Percentiles rank a stretch among this genome's conserved stretches.
Conservation (phyloP, 2,888 invertebrate genomes). For the Drosophila subsilvestris region DNA sequence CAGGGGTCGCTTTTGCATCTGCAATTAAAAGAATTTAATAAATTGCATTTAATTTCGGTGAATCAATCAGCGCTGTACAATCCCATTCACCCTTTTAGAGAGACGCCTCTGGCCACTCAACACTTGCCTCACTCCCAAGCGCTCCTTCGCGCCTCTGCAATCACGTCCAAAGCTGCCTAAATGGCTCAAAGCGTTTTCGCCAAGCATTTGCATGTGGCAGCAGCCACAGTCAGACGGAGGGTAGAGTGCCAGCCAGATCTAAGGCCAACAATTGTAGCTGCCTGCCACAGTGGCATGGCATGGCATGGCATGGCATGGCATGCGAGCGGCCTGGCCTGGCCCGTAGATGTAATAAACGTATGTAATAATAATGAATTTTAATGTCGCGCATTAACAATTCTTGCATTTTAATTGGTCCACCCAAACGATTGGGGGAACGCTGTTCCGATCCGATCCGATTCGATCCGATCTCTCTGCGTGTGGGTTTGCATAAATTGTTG, state of each 20-base stretch:
- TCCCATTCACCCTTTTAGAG: neutral
- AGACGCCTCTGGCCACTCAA: constrained; percentile 21
- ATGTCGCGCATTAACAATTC: constrained; percentile 80
- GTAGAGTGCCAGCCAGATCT: constrained; percentile 6
- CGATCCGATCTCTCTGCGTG: constrained; percentile 42
- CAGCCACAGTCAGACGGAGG: neutral
- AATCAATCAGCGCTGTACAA: too few species aligned
- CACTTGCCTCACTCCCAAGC: constrained; percentile 24
- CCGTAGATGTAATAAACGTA: constrained; percentile 72
- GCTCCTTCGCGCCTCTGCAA: constrained; percentile 5
- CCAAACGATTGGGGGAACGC: constrained; percentile 27
- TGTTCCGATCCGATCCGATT: constrained; percentile 10
- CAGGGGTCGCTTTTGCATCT: too few species aligned
- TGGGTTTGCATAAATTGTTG: constrained; percentile 77
- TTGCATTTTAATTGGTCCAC: constrained; percentile 79
- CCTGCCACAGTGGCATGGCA: constrained; percentile 1
- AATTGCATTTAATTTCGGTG: too few species aligned
- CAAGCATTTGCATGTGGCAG: constrained; percentile 63
- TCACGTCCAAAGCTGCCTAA: constrained; percentile 47
- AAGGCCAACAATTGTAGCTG: constrained; percentile 49
- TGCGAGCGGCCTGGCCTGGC: constrained; percentile 14
- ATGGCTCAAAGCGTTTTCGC: constrained; percentile 62
- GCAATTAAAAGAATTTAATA: too few species aligned
- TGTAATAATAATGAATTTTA: constrained; percentile 80
- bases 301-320: constrained; percentile 60